Evolutionary conservation across 2,888 invertebrate genomes (phyloP).

Genomic region (Ophion obscuratus): DNA sequence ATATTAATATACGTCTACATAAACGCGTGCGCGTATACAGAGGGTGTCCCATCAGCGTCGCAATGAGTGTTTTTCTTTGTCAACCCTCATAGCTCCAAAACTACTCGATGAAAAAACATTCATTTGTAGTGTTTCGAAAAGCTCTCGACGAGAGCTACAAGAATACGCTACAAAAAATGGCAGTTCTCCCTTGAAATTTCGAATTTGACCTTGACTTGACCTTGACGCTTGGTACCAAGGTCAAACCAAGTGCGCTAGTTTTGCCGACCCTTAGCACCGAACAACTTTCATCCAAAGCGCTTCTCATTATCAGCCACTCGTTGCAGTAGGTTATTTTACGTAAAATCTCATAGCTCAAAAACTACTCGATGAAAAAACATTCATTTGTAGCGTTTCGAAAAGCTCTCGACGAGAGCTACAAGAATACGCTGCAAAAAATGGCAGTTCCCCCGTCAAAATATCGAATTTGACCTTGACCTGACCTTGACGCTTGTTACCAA

Average conservation of each 20-base stretch:
- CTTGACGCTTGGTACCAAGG: background rate
- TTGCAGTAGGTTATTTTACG: no score
- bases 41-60: no score
- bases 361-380: background rate
- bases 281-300: background rate
- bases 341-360: background rate
- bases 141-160: background rate
- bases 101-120: background rate
- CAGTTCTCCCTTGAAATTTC: background rate
- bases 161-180: background rate
- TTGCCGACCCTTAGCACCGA: background rate
- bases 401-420: slow-evolving; percentile 1
- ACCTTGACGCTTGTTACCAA: background rate
- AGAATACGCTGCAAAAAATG: background rate
- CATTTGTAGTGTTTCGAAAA: slow-evolving; percentile 10
- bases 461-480: background rate
- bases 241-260: background rate
- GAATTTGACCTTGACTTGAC: background rate
- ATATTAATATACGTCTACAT: background rate
- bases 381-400: slow-evolving; percentile 12
- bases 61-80: background rate
- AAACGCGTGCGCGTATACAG: background rate
- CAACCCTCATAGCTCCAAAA: background rate
- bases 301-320: background rate
- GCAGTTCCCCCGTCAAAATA: background rate